Conservation (phyloP, 2,888 invertebrate species). For the Diogma glabrata region DNA sequence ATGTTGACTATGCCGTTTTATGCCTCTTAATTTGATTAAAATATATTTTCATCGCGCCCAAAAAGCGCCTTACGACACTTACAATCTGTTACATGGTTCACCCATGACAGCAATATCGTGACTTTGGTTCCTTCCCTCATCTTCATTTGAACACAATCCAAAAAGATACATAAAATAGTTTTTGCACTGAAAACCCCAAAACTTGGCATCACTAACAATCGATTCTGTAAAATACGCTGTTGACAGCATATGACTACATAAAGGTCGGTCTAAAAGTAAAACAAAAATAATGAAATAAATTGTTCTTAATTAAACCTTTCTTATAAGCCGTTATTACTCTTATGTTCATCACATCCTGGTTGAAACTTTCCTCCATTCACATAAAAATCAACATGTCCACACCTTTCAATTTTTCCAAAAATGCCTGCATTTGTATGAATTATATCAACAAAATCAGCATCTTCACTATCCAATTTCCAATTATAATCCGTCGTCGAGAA, state of each 20-base stretch:
- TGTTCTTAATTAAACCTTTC: not conserved
- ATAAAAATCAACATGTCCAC: conserved; percentile 53
- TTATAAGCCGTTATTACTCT: conserved; percentile 17
- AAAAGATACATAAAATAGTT: conserved; percentile 24
- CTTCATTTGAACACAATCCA: conserved; percentile 20
- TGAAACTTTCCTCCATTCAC: conserved; percentile 39
- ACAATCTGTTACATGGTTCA: conserved; percentile 22
- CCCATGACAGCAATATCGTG: conserved; percentile 20
- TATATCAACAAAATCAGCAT: conserved; percentile 45
- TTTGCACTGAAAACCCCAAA: conserved; percentile 23
- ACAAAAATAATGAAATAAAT: not conserved
- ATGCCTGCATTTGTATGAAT: conserved; percentile 46
- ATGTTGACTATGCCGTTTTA: no score
- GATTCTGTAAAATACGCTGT: conserved; percentile 24
- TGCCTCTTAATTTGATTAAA: no score
- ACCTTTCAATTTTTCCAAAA: conserved; percentile 44
- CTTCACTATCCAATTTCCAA: conserved; percentile 40
- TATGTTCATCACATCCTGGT: conserved; percentile 39
- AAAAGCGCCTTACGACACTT: conserved; percentile 15
- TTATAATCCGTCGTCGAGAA: conserved; percentile 40
- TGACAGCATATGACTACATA: conserved; percentile 25
- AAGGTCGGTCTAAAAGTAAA: conserved; percentile 21
- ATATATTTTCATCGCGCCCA: no score
- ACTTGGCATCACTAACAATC: conserved; percentile 20
- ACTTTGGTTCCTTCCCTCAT: not conserved